Base-by-base conservation (phyloP, 2,888 invertebrate genomes). In the Chymomyza amoena region DNA sequence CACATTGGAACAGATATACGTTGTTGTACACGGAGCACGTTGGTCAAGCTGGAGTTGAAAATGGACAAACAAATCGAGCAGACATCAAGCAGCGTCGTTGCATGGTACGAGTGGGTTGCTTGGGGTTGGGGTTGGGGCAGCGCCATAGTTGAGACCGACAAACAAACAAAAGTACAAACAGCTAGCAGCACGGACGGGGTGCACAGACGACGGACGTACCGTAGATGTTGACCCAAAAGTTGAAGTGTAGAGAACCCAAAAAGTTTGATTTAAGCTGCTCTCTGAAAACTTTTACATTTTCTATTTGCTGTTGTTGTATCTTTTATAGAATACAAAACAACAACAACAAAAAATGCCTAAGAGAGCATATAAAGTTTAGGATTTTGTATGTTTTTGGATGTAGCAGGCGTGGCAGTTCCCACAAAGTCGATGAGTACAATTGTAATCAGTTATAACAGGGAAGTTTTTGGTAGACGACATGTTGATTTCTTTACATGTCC, bases 201-300 rank as follows among this genome's bases (percentile, higher is more conserved):
- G 87, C 80, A 81, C 87, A 81, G 87, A 84, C 88, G n/a, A n/a
- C n/a, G n/a, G n/a, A n/a, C n/a, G n/a, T n/a, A n/a, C n/a, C n/a
- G n/a, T n/a, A 84, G 88, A 88, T 88, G 88, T 86, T 87, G 84
- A 84, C 84, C 87, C 83, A 84, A 84, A 84, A 84, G 87, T 84
- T 84, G 87, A 88, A 88, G 83, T 88, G 87, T 81, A 84, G 83
- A 84, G 52, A 65, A 16, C n/a, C 66, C 54, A 80, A 78, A 83
- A 83, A 45, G 39, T 45, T 45, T 45, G 39, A 45, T 45, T 45
- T 45, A 45, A 45, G 39, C 39, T 45, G 39, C 39, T 45, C 13
- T 45, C n/a, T n/a, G n/a, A 13, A 2, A 45, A 45, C 39, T 45
- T 45, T 45, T 45, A 45, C 39, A 45, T 45, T 45, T 45, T 13